A percentile compares a stretch with the other conserved stretches of the same genome.
These are phyloP conservation scores for Pomacea canaliculata DNA, from an alignment of 2,888 invertebrate species.

Conservation along the genomic window DNA sequence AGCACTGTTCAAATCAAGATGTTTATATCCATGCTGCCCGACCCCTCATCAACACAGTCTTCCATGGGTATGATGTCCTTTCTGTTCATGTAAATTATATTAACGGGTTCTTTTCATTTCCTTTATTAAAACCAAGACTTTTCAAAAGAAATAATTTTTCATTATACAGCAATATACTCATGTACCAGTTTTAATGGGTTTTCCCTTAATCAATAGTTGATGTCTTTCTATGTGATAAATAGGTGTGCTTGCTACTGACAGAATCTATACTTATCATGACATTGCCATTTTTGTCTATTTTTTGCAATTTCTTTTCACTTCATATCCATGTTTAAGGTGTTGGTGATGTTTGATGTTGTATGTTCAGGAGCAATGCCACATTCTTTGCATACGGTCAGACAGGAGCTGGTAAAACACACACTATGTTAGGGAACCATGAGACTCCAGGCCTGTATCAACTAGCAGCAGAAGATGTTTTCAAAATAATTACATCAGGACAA, in stretches of 20 bases:
- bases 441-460: slow-evolving; percentile 65
- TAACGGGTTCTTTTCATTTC: too few species aligned
- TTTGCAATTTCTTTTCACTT: too few species aligned
- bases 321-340: too few species aligned
- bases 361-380: slow-evolving; percentile 62
- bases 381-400: slow-evolving; percentile 70
- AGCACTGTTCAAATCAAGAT: slow-evolving; percentile 61
- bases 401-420: slow-evolving; percentile 68
- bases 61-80: slow-evolving; percentile 58
- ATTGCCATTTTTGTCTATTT: too few species aligned
- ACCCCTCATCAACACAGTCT: slow-evolving; percentile 62
- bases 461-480: slow-evolving; percentile 64
- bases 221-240: too few species aligned
- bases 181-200: too few species aligned
- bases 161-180: neutral
- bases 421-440: slow-evolving; percentile 63
- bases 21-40: slow-evolving; percentile 64
- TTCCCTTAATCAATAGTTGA: too few species aligned
- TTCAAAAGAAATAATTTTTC: neutral
- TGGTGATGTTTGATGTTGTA: too few species aligned
- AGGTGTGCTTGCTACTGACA: too few species aligned
- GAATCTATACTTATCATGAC: too few species aligned
- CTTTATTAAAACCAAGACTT: too few species aligned
- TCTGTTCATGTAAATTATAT: neutral
- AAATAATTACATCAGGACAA: slow-evolving; percentile 50